phyloP scores from a whole-genome alignment of 2,113 vertebrate genomes.

The Osmerus eperlanus region DNA sequence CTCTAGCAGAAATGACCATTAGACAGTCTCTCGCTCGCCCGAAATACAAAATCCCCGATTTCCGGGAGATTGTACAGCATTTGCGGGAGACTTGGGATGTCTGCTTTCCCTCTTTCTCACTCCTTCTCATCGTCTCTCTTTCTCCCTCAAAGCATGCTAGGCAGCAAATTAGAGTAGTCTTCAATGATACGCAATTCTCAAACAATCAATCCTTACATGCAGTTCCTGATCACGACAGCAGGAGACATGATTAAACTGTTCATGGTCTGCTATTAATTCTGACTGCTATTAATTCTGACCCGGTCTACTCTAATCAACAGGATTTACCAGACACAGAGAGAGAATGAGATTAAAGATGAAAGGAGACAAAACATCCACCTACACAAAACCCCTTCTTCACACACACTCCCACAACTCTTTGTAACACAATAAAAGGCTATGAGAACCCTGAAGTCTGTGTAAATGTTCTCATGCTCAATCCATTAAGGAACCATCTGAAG shows the following conservation, averaged over 20 bases:
- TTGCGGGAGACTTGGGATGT: too few species aligned
- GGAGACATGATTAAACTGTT: constrained; percentile 39
- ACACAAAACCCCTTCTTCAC: not conserved
- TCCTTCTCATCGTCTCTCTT: not conserved
- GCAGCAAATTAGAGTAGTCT: constrained; percentile 13
- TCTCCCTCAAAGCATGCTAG: not conserved
- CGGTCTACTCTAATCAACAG: too few species aligned
- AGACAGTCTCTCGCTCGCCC: too few species aligned
- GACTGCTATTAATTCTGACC: constrained; percentile 33
- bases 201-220: constrained; percentile 43
- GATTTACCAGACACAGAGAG: constrained; percentile 16
- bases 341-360: not conserved
- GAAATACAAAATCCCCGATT: too few species aligned
- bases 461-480: too few species aligned
- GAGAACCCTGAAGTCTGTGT: too few species aligned
- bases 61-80: too few species aligned
- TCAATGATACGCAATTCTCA: constrained; percentile 17
- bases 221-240: constrained; percentile 39
- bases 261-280: constrained; percentile 39
- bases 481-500: too few species aligned
- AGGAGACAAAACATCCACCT: not conserved
- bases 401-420: too few species aligned
- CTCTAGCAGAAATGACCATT: too few species aligned
- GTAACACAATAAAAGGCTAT: too few species aligned
- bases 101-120: not conserved